Base-by-base conservation (phyloP, 2,888 invertebrate genomes). In the Lasioglossum malachurum region DNA sequence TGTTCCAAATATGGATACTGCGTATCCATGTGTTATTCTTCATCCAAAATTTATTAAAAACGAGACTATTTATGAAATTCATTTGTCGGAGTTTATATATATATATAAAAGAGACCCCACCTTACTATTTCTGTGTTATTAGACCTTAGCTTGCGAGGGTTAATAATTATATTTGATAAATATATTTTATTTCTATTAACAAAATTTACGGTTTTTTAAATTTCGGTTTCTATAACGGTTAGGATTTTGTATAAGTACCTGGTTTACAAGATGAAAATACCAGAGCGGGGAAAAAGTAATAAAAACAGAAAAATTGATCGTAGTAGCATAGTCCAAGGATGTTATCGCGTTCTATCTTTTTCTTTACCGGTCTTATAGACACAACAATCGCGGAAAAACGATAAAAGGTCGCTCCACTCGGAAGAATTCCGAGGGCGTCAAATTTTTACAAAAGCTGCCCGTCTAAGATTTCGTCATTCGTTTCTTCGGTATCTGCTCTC, bases 391-490 rank as follows among this genome's bases (percentile, higher is more conserved):
- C 41, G 12, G 31, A 23, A 64, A 19, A 64, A 16, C 10, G 57
- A 69, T 41, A 77, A 49, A 27, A 53, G 74, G 35, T 78, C 49
- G 44, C 10, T 35, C 7, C 4, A 53, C 19, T 57, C 27, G 35
- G 1, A 38, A n/a, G 41, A 78, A 53, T 27, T 19, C 16, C 27
- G 31, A 27, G 23, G 38, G 8, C 23, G 4, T 31, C n/a, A 19
- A 46, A 78, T 84, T 84, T 84, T 78, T 31, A 64, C 35, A 67
- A 64, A 64, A 27, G 10, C 16, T 7, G 31, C 4, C 16, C 16
- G 5, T 31, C 27, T 7, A 64, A 7, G 64, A 16, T 64, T 75
- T 31, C 38, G 44, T 69, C 72, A 35, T 31, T 1, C 64, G 53
- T 53, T 53, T 64, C 27, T 2, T 14, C 64, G 27, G 35, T 69